Conservation (phyloP, 2,113 vertebrate species). For the Euleptes europaea region DNA sequence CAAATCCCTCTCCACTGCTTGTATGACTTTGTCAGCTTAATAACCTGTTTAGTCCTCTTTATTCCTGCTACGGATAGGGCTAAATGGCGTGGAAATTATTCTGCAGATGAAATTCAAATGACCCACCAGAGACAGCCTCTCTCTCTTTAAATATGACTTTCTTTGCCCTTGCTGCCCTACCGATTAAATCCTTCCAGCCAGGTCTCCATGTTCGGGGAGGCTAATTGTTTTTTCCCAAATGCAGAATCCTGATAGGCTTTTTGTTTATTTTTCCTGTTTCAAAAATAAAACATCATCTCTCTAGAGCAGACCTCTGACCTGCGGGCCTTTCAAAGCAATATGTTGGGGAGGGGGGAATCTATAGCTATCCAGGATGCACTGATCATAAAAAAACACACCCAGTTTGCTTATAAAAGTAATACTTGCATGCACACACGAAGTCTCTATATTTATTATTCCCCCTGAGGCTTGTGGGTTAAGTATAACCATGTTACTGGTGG, state of each 20-base stretch:
- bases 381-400: background rate
- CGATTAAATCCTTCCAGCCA: conserved; percentile 33
- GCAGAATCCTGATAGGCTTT: background rate
- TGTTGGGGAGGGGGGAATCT: background rate
- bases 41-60: conserved; percentile 56
- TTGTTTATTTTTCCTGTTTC: background rate
- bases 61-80: conserved; percentile 51
- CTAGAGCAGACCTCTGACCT: background rate
- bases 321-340: background rate
- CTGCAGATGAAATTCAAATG: conserved; percentile 68
- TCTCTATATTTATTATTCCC: background rate
- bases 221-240: background rate
- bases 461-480: background rate
- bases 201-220: background rate
- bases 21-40: conserved; percentile 45
- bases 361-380: background rate
- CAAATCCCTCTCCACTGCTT: background rate
- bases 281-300: background rate
- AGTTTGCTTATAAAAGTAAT: background rate
- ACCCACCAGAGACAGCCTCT: conserved; percentile 51
- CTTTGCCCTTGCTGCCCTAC: conserved; percentile 43
- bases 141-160: conserved; percentile 56
- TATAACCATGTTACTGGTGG: background rate
- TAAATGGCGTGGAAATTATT: conserved; percentile 69
- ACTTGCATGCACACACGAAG: background rate